Conservation (phyloP, 2,113 vertebrate genomes). For the Nycticorax nycticorax region DNA sequence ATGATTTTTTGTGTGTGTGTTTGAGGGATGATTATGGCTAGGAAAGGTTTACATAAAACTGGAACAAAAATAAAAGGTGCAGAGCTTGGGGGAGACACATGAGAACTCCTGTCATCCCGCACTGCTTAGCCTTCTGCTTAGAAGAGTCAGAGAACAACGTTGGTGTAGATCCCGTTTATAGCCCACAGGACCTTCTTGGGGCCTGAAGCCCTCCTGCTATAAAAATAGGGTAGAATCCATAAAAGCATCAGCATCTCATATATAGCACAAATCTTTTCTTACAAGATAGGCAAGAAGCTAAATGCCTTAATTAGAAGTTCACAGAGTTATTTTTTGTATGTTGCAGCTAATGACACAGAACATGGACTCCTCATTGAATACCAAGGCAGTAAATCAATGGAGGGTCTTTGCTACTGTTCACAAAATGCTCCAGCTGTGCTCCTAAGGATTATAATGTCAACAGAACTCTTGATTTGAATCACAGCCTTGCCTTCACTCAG, state of each 20-base stretch:
- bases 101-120: neutral
- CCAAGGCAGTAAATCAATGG: conserved; percentile 69
- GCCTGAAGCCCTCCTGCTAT: neutral
- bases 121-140: neutral
- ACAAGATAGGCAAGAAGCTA: neutral
- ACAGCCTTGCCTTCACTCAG: conserved; percentile 70
- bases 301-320: conserved; percentile 59
- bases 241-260: conserved; percentile 25
- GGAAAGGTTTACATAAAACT: neutral
- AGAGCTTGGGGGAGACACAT: neutral
- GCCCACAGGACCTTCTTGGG: neutral
- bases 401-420: conserved; percentile 47
- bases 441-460: conserved; percentile 68
- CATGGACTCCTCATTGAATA: conserved; percentile 60
- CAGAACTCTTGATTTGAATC: conserved; percentile 71
- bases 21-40: neutral
- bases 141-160: neutral
- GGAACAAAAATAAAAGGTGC: neutral
- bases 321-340: conserved; percentile 22
- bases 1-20: neutral
- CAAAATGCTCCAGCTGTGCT: conserved; percentile 72
- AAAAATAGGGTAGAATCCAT: conserved; percentile 65
- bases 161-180: neutral
- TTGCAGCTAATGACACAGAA: conserved; percentile 47
- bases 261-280: conserved; percentile 39